Base-by-base conservation (phyloP, 2,888 invertebrate genomes). In the Pomacea canaliculata region DNA sequence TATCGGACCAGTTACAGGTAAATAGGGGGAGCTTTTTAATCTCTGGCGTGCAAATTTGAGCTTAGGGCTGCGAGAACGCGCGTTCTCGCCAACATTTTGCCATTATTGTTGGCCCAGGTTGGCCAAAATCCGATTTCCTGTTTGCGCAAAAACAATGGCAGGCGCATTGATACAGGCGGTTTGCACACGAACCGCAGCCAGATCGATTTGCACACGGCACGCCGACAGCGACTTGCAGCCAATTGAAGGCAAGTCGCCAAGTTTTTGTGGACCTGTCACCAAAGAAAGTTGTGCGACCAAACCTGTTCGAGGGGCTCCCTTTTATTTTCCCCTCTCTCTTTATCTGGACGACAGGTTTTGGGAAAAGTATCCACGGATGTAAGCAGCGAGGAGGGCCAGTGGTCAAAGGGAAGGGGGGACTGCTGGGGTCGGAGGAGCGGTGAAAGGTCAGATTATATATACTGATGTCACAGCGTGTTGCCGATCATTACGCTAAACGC, bases 121-220 rank as follows among this genome's bases (percentile, higher is more conserved):
- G 19, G 49, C 65, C 46, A 63, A 66, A 73, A 73, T 73, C 73
- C 73, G 73, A 73, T 73, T 73, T 73, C 66, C 73, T 73, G 73
- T 73, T 73, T 73, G 73, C 37, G 18, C 51, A 66, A 63, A 66
- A 73, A 73, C 66, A 59, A 59, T 49, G 56, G 27, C 63, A 63
- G n/a, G n/a, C 23, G 27, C 63, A 63, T 63, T 27, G 63, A 63
- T 63, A 63, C 63, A 63, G 27, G 27, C 19, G 51, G 63, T 63
- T 63, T 63, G 63, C 63, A 63, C 16, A 23, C 63, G 27, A 19
- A 12, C 10, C 27, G 63, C 51, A 56, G 51, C 51, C 51, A 13
- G 51, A 56, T 56, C 51, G 51, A 56, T 56, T 56, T 56, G 51
- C 51, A 56, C 51, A 16, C 51, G 51, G 51, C 51, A 56, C 51